Percentiles rank a stretch among this genome's conserved stretches.
These are phyloP conservation scores for Cylindroiulus punctatus DNA, from an alignment of 2,888 invertebrate genomes.

Conservation along the genomic window DNA sequence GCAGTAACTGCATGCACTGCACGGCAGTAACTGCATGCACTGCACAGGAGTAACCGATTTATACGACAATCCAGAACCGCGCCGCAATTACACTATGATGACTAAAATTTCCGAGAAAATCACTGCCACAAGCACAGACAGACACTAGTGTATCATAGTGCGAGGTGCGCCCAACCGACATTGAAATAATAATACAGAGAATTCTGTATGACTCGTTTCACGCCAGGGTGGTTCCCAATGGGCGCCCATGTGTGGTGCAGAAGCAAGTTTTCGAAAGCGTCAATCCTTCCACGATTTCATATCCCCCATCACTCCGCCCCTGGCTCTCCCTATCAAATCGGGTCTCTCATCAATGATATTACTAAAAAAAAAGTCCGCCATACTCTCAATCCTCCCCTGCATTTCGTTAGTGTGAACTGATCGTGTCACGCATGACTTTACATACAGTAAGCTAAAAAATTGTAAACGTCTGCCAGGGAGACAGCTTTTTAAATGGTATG, in stretches of 20 bases:
- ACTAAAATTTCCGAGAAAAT: not conserved
- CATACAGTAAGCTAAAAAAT: not conserved
- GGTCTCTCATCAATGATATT: not conserved
- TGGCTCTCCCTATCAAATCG: not conserved
- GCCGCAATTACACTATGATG: slow-evolving; percentile 5
- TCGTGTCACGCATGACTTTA: not conserved
- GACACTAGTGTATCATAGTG: not conserved
- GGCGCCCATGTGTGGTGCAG: not conserved
- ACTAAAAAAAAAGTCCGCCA: not conserved
- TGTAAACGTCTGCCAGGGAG: not conserved
- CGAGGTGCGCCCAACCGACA: not conserved
- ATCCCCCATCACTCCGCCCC: not conserved
- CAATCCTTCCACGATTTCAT: slow-evolving; percentile 1
- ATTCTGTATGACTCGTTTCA: slow-evolving; percentile 22
- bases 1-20: not conserved
- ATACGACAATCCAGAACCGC: not conserved
- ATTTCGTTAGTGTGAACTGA: not conserved
- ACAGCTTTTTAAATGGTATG: not conserved
- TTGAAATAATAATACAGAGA: not conserved
- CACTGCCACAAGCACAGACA: not conserved
- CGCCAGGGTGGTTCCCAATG: not conserved
- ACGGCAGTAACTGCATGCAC: not conserved
- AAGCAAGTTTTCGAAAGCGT: not conserved
- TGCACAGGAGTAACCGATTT: not conserved
- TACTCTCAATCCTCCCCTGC: slow-evolving; percentile 3